Percentiles rank a stretch among this genome's conserved stretches.
Evolutionary conservation across 2,888 invertebrate species (phyloP).

Genomic region (Meteorus cinctellus): DNA sequence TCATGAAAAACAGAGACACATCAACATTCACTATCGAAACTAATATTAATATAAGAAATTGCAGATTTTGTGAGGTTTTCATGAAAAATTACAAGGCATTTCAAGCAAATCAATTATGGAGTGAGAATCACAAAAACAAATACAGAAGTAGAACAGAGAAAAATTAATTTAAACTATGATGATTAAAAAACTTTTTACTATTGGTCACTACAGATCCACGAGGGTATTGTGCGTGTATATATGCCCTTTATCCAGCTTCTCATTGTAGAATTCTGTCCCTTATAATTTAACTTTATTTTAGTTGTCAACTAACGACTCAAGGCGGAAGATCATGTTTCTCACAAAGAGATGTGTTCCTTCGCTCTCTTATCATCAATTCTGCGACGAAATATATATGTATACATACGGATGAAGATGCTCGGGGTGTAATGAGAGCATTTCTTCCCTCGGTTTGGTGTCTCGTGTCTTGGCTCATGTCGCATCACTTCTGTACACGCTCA

Average conservation of each 20-base stretch:
- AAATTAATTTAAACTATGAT: constrained; percentile 8
- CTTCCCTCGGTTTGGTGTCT: not conserved
- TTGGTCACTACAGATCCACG: not conserved
- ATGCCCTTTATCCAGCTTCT: not conserved
- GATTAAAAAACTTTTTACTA: constrained; percentile 13
- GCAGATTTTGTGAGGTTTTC: too few species aligned
- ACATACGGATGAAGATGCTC: not conserved
- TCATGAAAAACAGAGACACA: too few species aligned
- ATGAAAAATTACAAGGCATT: not conserved
- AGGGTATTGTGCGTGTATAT: not conserved
- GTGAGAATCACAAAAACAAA: not conserved
- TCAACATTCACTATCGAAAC: too few species aligned
- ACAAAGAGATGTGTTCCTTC: not conserved
- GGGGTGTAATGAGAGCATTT: not conserved
- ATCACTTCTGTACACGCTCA: not conserved
- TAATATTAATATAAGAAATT: too few species aligned
- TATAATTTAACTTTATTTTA: not conserved
- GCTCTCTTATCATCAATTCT: not conserved
- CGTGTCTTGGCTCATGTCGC: not conserved
- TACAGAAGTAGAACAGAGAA: not conserved
- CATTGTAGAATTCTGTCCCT: not conserved
- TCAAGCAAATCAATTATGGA: not conserved
- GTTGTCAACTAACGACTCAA: not conserved
- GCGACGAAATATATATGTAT: not conserved
- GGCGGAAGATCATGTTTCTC: not conserved